Evolutionary conservation across 1,140 invertebrate genomes (phyloP).

Genomic region (Acromyrmex charruanus): DNA sequence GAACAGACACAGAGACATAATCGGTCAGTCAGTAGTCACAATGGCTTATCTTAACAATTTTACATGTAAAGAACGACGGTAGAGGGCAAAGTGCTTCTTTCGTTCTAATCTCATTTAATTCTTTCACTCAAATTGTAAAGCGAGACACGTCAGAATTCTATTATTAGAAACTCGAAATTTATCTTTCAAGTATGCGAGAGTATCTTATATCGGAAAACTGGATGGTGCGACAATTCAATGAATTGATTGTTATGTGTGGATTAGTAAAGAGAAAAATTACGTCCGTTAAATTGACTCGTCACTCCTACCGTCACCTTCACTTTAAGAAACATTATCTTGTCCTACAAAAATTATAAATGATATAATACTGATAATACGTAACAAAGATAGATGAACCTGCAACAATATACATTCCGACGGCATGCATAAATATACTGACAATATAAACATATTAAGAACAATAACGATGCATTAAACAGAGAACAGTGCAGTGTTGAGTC

Average conservation of each 20-base stretch:
- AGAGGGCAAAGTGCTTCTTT: constrained; percentile 45
- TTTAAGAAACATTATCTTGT: constrained; percentile 36
- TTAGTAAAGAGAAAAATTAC: neutral
- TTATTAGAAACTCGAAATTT: neutral
- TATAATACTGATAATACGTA: constrained; percentile 31
- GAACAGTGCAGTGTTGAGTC: neutral
- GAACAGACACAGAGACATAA: constrained; percentile 84
- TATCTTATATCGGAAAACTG: neutral
- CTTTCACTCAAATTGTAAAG: neutral
- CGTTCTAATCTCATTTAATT: neutral
- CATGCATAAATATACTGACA: constrained; percentile 48
- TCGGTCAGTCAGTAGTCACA: constrained; percentile 76
- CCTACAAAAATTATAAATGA: constrained; percentile 12
- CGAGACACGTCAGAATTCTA: neutral
- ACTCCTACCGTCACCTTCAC: constrained; percentile 57
- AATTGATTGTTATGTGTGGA: constrained; percentile 14
- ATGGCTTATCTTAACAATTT: constrained; percentile 30
- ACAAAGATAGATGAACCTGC: constrained; percentile 33
- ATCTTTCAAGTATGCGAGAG: neutral
- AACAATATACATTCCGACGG: constrained; percentile 36
- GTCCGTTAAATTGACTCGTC: neutral
- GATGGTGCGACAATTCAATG: neutral
- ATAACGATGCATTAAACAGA: constrained; percentile 17
- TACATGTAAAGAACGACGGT: constrained; percentile 50
- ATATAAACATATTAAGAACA: constrained; percentile 26